Evolutionary conservation across 2,888 invertebrate genomes (phyloP).

Genomic region (Oeneis ivallda): DNA sequence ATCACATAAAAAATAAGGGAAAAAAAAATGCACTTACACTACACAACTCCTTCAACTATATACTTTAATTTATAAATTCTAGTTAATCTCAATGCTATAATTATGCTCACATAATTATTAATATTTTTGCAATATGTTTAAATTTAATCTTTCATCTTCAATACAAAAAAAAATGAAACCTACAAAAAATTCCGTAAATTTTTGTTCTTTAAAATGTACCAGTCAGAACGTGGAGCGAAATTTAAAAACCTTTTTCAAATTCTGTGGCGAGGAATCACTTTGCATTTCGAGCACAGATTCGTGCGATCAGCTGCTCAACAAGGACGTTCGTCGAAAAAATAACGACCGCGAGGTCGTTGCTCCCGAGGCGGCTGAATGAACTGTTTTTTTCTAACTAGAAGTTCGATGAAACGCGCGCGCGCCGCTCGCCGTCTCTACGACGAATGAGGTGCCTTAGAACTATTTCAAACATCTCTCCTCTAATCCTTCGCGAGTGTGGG

Average conservation of each 20-base stretch:
- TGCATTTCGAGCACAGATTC: slow-evolving; percentile 41
- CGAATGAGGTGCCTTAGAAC: slow-evolving; percentile 78
- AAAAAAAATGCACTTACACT: slow-evolving; percentile 21
- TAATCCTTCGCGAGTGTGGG: slow-evolving; percentile 74
- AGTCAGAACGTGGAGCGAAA: neutral
- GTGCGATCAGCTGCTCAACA: slow-evolving; percentile 66
- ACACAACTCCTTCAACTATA: slow-evolving; percentile 13
- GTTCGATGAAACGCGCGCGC: slow-evolving; percentile 61
- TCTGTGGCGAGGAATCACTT: slow-evolving; percentile 18
- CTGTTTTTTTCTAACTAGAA: slow-evolving; percentile 50
- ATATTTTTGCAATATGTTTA: slow-evolving; percentile 3
- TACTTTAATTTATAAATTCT: neutral
- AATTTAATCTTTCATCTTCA: neutral
- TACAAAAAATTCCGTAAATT: neutral
- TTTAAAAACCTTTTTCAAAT: neutral
- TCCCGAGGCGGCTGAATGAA: slow-evolving; percentile 64
- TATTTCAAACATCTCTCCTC: slow-evolving; percentile 79
- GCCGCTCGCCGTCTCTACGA: slow-evolving; percentile 65
- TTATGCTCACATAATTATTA: neutral
- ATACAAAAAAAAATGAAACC: no score
- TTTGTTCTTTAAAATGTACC: neutral
- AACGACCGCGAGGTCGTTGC: slow-evolving; percentile 63
- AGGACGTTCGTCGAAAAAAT: slow-evolving; percentile 64
- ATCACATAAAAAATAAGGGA: slow-evolving; percentile 16
- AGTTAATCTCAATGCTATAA: slow-evolving; percentile 7